Percentiles rank a stretch among this genome's conserved stretches.
These are phyloP conservation scores for Pachyrhynchus sulphureomaculatus DNA, from an alignment of 1,140 invertebrate genomes.

Conservation along the genomic window DNA sequence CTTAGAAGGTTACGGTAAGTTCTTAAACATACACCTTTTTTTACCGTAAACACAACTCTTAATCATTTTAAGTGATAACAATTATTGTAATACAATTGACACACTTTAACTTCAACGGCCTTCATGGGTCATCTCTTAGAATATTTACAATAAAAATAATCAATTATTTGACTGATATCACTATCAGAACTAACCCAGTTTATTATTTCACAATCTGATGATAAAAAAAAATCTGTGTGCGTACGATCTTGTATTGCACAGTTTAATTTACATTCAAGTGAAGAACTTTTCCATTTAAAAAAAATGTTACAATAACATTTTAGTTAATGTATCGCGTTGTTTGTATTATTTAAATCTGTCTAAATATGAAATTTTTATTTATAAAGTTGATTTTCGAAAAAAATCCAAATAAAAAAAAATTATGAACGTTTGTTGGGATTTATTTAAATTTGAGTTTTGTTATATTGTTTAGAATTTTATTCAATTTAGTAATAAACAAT, in stretches of 20 bases:
- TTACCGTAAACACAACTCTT: not conserved
- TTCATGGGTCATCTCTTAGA: conserved; percentile 37
- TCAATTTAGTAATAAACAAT: no score
- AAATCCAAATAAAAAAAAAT: no score
- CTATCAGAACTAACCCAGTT: conserved; percentile 34
- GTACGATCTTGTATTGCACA: not conserved
- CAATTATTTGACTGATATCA: conserved; percentile 23
- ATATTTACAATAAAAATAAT: conserved; percentile 37
- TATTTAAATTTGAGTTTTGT: no score
- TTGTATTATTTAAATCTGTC: not conserved
- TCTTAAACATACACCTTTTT: not conserved
- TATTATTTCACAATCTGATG: conserved; percentile 11
- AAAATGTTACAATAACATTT: conserved; percentile 16
- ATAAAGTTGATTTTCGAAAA: no score
- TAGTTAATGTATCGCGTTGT: not conserved
- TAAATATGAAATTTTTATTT: no score
- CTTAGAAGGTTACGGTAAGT: conserved; percentile 88
- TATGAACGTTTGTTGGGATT: no score
- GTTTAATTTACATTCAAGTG: not conserved
- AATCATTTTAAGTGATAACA: no score
- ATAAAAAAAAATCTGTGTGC: conserved; percentile 6
- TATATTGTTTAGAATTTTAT: no score
- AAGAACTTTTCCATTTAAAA: not conserved
- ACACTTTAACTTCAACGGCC: conserved; percentile 36
- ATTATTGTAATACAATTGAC: conserved; percentile 34